Evolutionary conservation across 2,888 invertebrate species (phyloP).

Genomic region (Unio delphinus): DNA sequence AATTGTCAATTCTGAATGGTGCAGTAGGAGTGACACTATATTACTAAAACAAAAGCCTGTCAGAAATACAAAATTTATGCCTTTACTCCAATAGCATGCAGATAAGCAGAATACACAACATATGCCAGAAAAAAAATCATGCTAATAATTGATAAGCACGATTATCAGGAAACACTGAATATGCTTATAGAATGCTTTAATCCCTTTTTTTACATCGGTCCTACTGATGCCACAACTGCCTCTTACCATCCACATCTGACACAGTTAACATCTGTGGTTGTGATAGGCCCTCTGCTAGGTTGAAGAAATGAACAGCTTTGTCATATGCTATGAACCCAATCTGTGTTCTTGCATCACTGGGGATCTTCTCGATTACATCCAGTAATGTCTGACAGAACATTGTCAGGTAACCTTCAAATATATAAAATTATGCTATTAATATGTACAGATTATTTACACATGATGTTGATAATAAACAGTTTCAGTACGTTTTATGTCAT

Average conservation of each 20-base stretch:
- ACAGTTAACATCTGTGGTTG: conserved; percentile 77
- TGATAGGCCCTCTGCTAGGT: conserved; percentile 66
- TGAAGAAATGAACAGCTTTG: conserved; percentile 93
- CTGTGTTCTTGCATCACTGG: conserved; percentile 94
- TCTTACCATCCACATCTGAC: conserved; percentile 88
- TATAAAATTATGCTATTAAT: not conserved
- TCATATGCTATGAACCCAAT: conserved; percentile 96
- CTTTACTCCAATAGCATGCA: no score
- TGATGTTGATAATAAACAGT: no score
- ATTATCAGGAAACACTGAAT: not conserved
- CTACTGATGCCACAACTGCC: not conserved
- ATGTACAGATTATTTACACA: no score
- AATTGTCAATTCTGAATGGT: no score
- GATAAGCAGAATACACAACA: no score
- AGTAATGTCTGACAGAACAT: conserved; percentile 86
- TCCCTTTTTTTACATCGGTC: not conserved
- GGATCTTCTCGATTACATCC: conserved; percentile 87
- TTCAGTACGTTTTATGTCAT: no score
- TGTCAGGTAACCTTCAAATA: conserved; percentile 80
- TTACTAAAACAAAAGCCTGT: no score
- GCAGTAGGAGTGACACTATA: no score
- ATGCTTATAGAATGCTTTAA: not conserved
- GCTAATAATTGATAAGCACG: no score
- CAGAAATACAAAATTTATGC: no score
- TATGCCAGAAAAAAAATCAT: no score